Percentiles rank a stretch among this genome's conserved stretches.
These are phyloP conservation scores for Drepanosiphum platanoidis DNA, from an alignment of 2,888 invertebrate species.

Conservation along the genomic window DNA sequence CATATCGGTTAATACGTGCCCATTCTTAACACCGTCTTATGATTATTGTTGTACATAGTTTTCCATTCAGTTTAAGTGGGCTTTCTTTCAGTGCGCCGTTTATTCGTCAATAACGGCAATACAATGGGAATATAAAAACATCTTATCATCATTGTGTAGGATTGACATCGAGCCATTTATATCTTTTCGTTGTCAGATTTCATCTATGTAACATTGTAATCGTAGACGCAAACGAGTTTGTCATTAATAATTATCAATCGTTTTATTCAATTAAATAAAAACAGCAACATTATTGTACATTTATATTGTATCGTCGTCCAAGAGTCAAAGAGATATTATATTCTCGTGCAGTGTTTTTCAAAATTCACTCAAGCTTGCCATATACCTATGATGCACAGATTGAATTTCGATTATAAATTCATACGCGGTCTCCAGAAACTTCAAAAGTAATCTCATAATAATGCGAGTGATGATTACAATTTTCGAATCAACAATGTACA, in stretches of 20 bases:
- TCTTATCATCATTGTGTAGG: slow-evolving; percentile 50
- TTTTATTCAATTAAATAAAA: slow-evolving; percentile 30
- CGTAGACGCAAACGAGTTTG: slow-evolving; percentile 3
- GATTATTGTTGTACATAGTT: slow-evolving; percentile 23
- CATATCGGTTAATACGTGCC: slow-evolving; percentile 42
- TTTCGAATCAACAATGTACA: no score
- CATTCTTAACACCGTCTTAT: not conserved
- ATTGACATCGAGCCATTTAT: slow-evolving; percentile 45
- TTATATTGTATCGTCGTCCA: not conserved
- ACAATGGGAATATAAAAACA: slow-evolving; percentile 43
- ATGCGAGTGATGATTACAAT: no score
- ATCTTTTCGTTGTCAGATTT: slow-evolving; percentile 33
- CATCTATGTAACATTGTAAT: slow-evolving; percentile 24
- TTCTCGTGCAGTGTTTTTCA: no score
- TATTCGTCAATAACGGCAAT: slow-evolving; percentile 48
- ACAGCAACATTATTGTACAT: not conserved
- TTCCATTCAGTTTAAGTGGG: slow-evolving; percentile 42
- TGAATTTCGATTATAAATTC: no score
- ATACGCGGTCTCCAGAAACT: not conserved
- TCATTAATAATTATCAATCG: slow-evolving; percentile 24
- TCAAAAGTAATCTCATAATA: not conserved
- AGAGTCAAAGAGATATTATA: not conserved
- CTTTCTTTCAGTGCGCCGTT: slow-evolving; percentile 40
- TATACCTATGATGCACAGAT: no score
- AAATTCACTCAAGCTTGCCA: no score